Evolutionary conservation across 2,888 invertebrate species (phyloP), one percentile per base, ranked within the genome.

Genomic region (Agonopterix subpropinquella): DNA sequence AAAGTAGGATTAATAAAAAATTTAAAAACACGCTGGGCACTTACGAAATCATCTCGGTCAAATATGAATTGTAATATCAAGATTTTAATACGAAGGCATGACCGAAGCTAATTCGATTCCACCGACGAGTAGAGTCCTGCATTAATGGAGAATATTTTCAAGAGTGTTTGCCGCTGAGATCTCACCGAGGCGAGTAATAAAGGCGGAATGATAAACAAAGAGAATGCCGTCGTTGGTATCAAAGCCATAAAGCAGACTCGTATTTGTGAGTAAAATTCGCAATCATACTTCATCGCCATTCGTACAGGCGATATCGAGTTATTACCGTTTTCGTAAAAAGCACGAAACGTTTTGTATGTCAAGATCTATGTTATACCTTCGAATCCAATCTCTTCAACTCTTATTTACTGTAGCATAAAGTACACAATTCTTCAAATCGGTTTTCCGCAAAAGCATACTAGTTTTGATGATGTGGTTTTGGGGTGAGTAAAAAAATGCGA

Each of bases 261-360:
- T 62, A 71, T 74, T 80, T 77, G 73, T 61, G 61, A 77, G 71
- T 74, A 71, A 71, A 82, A 77, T 79, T 77, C 65, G 67, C 77
- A 80, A 80, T 80, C 72, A 73, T 74, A 73, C 71, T 73, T 70
- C 65, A 62, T 55, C 53, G 56, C 28, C 28, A 53, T 55, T 53
- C 63, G 57, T 61, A 65, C 61, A 54, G 59, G 63, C 66, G 73
- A 75, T 80, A 73, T 60, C 43, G 55, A 67, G 67, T 72, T 74
- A 76, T 77, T 70, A 71, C 68, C 62, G 57, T 62, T 73, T 73
- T 66, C 39, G 39, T 39, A 39, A 39, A 39, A 39, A n/a, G n/a
- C 9, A n/a, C 10, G n/a, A 39, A 39, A n/a, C n/a, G 39, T 39
- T 39, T 39, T 39, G 39, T 39, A 4, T 39, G 4, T 39, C 59